phyloP scores from a whole-genome alignment of 2,888 invertebrate species.

The Camptogramma bilineatum region DNA sequence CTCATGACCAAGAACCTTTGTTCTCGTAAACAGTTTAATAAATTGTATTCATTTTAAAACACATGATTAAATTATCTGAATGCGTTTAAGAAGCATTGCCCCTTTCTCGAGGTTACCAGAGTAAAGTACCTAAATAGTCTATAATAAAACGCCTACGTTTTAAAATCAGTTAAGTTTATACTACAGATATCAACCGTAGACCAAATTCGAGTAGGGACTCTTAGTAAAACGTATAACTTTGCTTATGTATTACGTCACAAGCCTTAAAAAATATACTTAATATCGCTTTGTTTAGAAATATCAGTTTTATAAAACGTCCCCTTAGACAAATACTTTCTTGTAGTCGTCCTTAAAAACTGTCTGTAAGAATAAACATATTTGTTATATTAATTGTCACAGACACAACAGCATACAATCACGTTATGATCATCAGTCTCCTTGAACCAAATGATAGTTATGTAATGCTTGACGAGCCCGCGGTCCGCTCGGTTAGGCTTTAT shows the following conservation, averaged over 20 bases:
- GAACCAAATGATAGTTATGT: constrained; percentile 15
- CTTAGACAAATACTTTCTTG: too few relatives aligned
- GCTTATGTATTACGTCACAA: too few relatives aligned
- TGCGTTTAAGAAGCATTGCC: constrained; percentile 38
- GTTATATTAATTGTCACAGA: background rate
- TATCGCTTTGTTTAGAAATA: too few relatives aligned
- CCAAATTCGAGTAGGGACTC: too few relatives aligned
- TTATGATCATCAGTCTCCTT: constrained; percentile 3
- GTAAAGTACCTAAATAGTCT: background rate
- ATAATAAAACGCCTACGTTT: background rate
- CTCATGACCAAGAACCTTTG: constrained; percentile 10
- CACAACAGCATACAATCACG: background rate
- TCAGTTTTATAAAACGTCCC: too few relatives aligned
- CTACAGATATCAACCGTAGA: too few relatives aligned
- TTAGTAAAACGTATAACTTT: too few relatives aligned
- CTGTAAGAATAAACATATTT: background rate
- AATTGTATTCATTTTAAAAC: constrained; percentile 44
- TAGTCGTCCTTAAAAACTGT: too few relatives aligned
- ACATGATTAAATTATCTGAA: constrained; percentile 35
- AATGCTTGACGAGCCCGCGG: constrained; percentile 15
- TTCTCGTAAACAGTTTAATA: constrained; percentile 54
- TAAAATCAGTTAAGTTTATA: background rate
- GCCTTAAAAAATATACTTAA: too few relatives aligned
- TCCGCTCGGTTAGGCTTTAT: constrained; percentile 9
- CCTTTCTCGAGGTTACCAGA: constrained; percentile 29